A percentile compares a stretch with the other conserved stretches of the same genome.
These are phyloP conservation scores for Caenorhabditis becei DNA, from an alignment of 2,888 invertebrate genomes.

Conservation along the genomic window DNA sequence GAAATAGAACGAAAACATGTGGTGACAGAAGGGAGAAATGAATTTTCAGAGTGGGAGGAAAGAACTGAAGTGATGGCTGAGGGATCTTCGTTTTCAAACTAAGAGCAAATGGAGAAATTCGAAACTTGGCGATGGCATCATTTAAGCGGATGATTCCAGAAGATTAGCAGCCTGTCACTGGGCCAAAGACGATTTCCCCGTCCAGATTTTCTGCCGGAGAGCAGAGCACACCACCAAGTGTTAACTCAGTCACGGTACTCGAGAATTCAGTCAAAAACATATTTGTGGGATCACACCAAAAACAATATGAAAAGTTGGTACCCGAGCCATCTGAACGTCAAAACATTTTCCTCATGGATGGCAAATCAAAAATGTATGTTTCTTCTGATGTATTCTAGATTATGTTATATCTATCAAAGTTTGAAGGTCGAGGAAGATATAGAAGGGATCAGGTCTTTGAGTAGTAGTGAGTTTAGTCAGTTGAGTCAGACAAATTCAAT, in stretches of 20 bases:
- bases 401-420: background rate
- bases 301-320: too few species aligned
- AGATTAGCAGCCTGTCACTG: slow-evolving; percentile 1
- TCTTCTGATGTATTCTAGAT: slow-evolving; percentile 18
- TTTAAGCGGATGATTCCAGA: slow-evolving; percentile 37
- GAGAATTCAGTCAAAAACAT: slow-evolving; percentile 11
- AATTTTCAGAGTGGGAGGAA: slow-evolving; percentile 51
- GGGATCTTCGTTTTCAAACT: slow-evolving; percentile 23
- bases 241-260: slow-evolving; percentile 5
- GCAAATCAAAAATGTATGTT: slow-evolving; percentile 36
- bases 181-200: background rate
- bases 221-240: background rate
- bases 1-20: slow-evolving; percentile 26
- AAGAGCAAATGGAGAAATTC: slow-evolving; percentile 34
- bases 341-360: slow-evolving; percentile 46
- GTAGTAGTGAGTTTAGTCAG: too few species aligned
- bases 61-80: slow-evolving; percentile 12
- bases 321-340: slow-evolving; percentile 6
- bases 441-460: background rate
- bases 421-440: background rate
- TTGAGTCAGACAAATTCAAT: slow-evolving; percentile 3
- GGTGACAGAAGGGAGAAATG: slow-evolving; percentile 28
- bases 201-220: background rate
- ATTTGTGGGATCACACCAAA: slow-evolving; percentile 7
- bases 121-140: slow-evolving; percentile 53